phyloP scores from a whole-genome alignment of 2,113 vertebrate species.

The Eulacestoma nigropectus region DNA sequence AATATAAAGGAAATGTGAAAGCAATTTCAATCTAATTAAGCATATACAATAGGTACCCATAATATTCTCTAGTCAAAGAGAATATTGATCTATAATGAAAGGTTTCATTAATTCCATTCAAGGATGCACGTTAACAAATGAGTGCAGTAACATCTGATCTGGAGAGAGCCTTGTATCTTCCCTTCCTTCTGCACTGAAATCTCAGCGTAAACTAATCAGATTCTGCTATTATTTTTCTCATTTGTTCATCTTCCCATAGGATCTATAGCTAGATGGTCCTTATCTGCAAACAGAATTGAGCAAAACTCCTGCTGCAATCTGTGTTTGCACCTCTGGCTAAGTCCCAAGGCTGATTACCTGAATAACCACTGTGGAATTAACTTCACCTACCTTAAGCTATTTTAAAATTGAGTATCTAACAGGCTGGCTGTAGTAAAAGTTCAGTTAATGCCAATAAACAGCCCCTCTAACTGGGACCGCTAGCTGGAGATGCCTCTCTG shows the following conservation, averaged over 20 bases:
- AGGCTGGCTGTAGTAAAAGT: background rate
- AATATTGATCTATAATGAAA: conserved; percentile 33
- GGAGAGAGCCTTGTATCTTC: background rate
- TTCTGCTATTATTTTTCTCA: background rate
- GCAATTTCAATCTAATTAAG: conserved; percentile 2
- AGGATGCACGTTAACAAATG: background rate
- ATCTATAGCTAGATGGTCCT: background rate
- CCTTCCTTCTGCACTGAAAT: background rate
- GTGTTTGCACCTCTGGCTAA: background rate
- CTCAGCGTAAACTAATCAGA: background rate
- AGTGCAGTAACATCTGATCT: background rate
- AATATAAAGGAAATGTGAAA: conserved; percentile 22
- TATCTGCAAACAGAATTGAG: conserved; percentile 25
- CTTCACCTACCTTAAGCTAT: background rate
- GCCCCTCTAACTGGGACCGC: background rate
- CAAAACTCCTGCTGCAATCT: conserved; percentile 9
- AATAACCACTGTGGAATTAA: background rate
- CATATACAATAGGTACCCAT: background rate
- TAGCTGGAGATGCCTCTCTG: background rate
- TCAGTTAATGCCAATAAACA: background rate
- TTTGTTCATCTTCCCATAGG: conserved; percentile 5
- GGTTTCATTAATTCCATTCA: conserved; percentile 36
- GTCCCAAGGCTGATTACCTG: background rate
- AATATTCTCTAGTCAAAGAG: conserved; percentile 5
- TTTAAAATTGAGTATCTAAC: background rate